Base-by-base conservation (phyloP, 2,888 invertebrate genomes). In the Ganaspis brasiliensis region DNA sequence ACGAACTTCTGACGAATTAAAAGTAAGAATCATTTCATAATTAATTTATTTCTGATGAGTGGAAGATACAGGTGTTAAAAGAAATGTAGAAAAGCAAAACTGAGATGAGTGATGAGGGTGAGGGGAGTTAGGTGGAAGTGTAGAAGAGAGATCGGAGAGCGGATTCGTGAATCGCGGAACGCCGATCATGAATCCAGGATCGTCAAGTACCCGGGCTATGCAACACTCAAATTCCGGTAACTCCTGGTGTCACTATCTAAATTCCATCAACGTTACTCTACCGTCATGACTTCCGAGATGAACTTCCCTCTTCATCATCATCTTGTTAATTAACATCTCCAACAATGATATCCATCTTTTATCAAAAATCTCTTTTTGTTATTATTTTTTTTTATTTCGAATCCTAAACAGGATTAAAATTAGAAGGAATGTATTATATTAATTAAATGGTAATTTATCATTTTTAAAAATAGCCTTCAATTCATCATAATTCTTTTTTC, bases 171-270 rank as follows among this genome's bases (percentile, higher is more conserved):
- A 73, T 52, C 24, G 55, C 40, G 16, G 71, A 74, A 45, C 31
- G 74, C n/a, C 56, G 75, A 67, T 67, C 67, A 67, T 67, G 76
- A 76, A 61, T 55, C 63, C 79, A 70, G 85, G 85, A 82, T 79
- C 84, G 83, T 79, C 76, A 80, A 85, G 82, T 79, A 83, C 82
- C 81, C 79, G 73, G 82, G 83, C 82, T 86, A 86, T 87, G 86
- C 86, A 81, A 84, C 80, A 84, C 80, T 83, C 81, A 84, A 81
- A 87, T 87, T 86, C 86, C 86, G 81, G 70, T 80, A 82, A 87
- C 87, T 85, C 79, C 83, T 82, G 84, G 85, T 84, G 86, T 86
- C 85, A 85, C 84, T 84, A 78, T 82, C 77, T 72, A 77, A 82
- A 84, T 85, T 84, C 85, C 86, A 67, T 35, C 78, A 81, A 71